Evolutionary conservation across 2,888 invertebrate species (phyloP), one percentile per base, ranked within the genome.

Genomic region (Odontothrips loti): DNA sequence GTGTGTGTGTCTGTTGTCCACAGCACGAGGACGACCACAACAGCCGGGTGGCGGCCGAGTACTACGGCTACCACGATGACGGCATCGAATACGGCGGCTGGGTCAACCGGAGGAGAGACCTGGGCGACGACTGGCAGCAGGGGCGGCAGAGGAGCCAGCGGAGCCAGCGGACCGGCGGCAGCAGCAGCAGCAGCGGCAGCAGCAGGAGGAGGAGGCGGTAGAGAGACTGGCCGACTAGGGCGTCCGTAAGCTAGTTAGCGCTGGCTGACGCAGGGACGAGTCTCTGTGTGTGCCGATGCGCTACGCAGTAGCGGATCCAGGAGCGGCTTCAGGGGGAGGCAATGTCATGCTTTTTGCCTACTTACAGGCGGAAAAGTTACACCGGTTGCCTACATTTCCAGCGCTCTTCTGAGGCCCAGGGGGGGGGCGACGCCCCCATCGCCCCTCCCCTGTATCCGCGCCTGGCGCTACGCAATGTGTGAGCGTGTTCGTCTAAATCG

Each of bases 31-130:
- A 80, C 79, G 51, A 80, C 81, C 58, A 68, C 47, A 29, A 47
- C 29, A 80, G 68, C 68, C 58, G 47, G 12, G 81, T 83, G 51
- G 82, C 83, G 27, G 63, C 80, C 29, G 81, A 82, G 34, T 81
- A 82, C 80, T 83, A 83, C 80, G 83, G 83, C 12, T 83, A 82
- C 80, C 68, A 75, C 68, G 82, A 82, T 79, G 83, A 82, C n/a
- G 81, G 79, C 47, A 51, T 81, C 47, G 83, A 83, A 75, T 82
- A 82, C 51, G 82, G 82, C 51, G 82, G 82, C n/a, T 81, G 80
- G 63, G 78, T 82, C 79, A 82, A 81, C 81, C 20, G 82, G 27
- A 79, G 82, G 47, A 80, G 68, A 27, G 23, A 23, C 11, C 12
- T 23, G 23, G 23, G 11, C 68, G 68, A 23, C 68, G 68, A 8